These are phyloP conservation scores for Pedetes capensis DNA, from an alignment of 2,113 vertebrate genomes.

Conservation along the genomic window DNA sequence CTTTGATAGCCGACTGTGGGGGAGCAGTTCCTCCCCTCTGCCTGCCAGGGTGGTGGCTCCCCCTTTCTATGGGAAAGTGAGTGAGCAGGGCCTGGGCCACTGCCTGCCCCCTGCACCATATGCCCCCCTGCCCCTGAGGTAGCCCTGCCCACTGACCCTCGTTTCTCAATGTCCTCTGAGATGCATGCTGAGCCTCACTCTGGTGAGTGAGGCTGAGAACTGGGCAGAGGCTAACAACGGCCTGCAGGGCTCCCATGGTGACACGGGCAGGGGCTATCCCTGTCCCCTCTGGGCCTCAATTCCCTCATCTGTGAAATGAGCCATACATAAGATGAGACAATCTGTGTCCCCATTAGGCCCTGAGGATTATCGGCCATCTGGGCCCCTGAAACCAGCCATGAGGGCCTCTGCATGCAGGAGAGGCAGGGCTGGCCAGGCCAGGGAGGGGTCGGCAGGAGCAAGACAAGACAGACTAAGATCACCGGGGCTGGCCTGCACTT, in stretches of 20 bases:
- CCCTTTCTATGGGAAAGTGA: neutral
- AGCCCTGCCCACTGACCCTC: too few species aligned
- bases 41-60: neutral
- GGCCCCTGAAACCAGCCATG: neutral
- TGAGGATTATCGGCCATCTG: neutral
- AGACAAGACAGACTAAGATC: neutral
- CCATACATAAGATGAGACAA: fast-evolving
- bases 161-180: neutral
- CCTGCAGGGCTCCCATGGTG: neutral
- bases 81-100: fast-evolving
- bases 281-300: neutral
- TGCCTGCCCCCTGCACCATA: neutral
- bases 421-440: neutral
- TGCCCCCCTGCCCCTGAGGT: too few species aligned
- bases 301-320: neutral
- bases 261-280: neutral
- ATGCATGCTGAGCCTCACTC: fast-evolving
- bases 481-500: fast-evolving
- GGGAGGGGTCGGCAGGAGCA: fast-evolving
- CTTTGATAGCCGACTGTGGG: neutral
- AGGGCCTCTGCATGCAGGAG: neutral
- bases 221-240: neutral
- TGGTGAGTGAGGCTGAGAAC: too few species aligned
- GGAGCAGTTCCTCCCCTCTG: neutral
- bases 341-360: neutral